phyloP scores from a whole-genome alignment of 30 jellyfish, hydroid and myxozoan species.

The Aurelia coerulea region DNA sequence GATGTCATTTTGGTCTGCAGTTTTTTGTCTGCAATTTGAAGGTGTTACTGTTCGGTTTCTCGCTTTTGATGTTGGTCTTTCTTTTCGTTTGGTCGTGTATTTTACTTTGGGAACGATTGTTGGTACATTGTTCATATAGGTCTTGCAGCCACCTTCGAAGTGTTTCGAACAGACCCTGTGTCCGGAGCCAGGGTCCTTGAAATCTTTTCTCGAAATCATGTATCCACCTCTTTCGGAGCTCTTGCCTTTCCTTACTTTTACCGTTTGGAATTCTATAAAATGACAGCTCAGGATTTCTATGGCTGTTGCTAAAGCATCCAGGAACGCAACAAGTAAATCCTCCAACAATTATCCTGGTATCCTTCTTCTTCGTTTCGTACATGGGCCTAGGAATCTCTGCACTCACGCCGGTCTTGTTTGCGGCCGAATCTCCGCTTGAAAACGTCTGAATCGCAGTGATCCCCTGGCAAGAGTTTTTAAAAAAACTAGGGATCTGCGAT shows the following conservation, averaged over 20 bases:
- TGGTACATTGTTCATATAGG: too few species aligned
- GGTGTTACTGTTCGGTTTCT: too few species aligned
- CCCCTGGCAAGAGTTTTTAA: conserved; percentile 16
- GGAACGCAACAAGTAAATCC: conserved; percentile 6
- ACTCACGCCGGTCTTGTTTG: not conserved
- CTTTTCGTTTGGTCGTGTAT: too few species aligned
- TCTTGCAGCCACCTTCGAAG: conserved; percentile 47
- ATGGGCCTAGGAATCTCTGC: not conserved
- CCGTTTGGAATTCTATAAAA: conserved; percentile 24
- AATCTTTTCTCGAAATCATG: conserved; percentile 17
- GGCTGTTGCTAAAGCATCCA: not conserved
- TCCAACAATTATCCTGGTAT: not conserved
- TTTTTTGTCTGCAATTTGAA: too few species aligned
- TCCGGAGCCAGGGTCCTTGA: conserved; percentile 2
- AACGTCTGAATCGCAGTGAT: not conserved
- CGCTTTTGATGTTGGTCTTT: too few species aligned
- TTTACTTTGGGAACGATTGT: too few species aligned
- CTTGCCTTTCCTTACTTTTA: conserved; percentile 13
- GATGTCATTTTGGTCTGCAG: too few species aligned
- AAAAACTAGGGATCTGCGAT: conserved; percentile 8
- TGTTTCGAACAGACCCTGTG: conserved; percentile 58
- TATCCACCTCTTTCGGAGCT: conserved; percentile 26
- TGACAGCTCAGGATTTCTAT: conserved; percentile 8
- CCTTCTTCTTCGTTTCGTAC: not conserved
- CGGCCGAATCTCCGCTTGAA: not conserved